Base-by-base conservation (phyloP, 2,888 invertebrate species). In the Hydropsyche betteni region DNA sequence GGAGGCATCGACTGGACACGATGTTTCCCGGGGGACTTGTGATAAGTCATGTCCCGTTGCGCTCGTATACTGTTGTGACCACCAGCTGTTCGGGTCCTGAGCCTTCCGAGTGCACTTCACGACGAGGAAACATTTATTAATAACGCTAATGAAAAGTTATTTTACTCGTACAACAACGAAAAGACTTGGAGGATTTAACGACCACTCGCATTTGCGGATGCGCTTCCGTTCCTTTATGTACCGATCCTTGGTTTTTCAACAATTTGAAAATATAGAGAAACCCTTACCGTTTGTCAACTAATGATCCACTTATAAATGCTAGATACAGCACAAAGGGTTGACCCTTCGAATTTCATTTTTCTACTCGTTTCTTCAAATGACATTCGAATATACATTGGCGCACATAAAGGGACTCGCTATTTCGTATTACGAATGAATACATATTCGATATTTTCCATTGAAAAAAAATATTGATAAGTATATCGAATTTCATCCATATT, bases 271-370 rank as follows among this genome's bases (percentile, higher is more conserved):
- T 44, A 44, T 44, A 44, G 44, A 44, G 44, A 44, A 34, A 44
- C 38, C 69, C 69, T 34, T 44, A 2, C 61, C 44, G 64, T 73
- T 64, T 68, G 77, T 71, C 77, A 68, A 77, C 75, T 77, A 75
- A 77, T 77, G 75, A 77, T 77, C 77, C 70, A 77, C 77, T 77
- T 75, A 44, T 44, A 68, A 77, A 74, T 75, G 72, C 75, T 75
- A 64, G 74, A 75, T 73, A 75, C 69, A 72, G 68, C 73, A 70
- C 75, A 75, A 77, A 77, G 44, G 44, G 75, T 75, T 75, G 75
- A 77, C 75, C 73, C 75, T 24, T 69, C 44, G 7, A 44, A 44
- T 44, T 44, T 44, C 3, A 44, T 44, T 44, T 10, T 4, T 8
- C 44, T 24, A 10, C 44, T 44, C 44, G 44, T 44, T 44, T 44